Conservation (phyloP, 1,140 invertebrate species). For the Latrodectus geometricus region DNA sequence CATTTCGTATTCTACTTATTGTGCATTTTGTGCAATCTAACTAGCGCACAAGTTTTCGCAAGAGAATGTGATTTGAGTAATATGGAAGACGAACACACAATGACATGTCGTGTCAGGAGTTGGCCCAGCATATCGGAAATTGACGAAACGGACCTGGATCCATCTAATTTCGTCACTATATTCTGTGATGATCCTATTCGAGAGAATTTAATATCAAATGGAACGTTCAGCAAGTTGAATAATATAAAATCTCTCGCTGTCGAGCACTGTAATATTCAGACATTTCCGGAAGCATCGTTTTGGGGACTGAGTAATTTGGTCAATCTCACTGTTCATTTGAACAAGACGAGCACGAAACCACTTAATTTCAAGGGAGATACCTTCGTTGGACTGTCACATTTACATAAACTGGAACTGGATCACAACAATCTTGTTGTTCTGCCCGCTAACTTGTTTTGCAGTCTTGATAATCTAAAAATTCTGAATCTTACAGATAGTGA, state of each 20-base stretch:
- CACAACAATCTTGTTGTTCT: constrained; percentile 63
- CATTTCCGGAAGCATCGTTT: constrained; percentile 78
- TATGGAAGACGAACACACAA: constrained; percentile 13
- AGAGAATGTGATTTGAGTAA: constrained; percentile 36
- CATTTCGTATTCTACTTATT: constrained; percentile 42
- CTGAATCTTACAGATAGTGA: constrained; percentile 86
- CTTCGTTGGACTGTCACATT: constrained; percentile 76
- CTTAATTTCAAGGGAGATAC: constrained; percentile 74
- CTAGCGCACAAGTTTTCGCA: constrained; percentile 53
- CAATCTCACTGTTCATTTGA: constrained; percentile 78
- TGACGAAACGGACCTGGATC: constrained; percentile 50
- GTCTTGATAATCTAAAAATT: constrained; percentile 80
- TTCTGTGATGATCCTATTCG: constrained; percentile 63
- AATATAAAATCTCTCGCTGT: constrained; percentile 78
- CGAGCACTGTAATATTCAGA: constrained; percentile 83
- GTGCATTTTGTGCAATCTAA: constrained; percentile 43
- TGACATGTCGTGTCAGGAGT: constrained; percentile 43
- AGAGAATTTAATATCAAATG: constrained; percentile 65
- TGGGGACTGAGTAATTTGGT: constrained; percentile 77
- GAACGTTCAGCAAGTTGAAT: constrained; percentile 81
- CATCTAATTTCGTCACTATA: constrained; percentile 54
- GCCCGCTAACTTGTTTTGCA: constrained; percentile 74
- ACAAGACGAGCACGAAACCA: constrained; percentile 81
- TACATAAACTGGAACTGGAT: constrained; percentile 72
- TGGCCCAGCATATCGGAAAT: constrained; percentile 51